phyloP scores from a whole-genome alignment of 2,113 vertebrate species.

The Sylvietta virens region DNA sequence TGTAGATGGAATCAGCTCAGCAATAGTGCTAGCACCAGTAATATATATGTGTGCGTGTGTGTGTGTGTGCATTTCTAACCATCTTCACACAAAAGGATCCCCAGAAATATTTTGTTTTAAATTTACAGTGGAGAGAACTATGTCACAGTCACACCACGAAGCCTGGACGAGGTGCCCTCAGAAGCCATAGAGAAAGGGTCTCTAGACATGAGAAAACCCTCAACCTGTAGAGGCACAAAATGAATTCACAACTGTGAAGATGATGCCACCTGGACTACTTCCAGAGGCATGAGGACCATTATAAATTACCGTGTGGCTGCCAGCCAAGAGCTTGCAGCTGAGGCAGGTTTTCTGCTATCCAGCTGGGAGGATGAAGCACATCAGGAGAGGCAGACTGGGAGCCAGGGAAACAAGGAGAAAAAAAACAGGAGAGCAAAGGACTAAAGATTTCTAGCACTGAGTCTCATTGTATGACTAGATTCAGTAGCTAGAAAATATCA shows the following conservation, averaged over 20 bases:
- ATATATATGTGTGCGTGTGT: too few species aligned
- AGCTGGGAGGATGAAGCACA: conserved; percentile 5
- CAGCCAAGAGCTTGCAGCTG: conserved; percentile 28
- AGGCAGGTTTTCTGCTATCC: conserved; percentile 28
- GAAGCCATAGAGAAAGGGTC: neutral
- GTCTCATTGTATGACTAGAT: neutral
- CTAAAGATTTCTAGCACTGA: neutral
- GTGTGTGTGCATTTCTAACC: neutral
- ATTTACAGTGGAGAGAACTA: neutral
- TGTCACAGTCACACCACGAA: neutral
- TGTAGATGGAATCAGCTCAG: neutral
- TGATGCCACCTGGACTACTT: conserved; percentile 48
- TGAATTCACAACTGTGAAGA: neutral
- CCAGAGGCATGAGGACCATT: neutral
- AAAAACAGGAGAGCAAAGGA: neutral
- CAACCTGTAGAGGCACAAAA: conserved; percentile 6
- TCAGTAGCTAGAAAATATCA: neutral
- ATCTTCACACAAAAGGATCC: neutral
- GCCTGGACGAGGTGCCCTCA: neutral
- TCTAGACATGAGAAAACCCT: neutral
- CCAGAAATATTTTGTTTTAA: neutral
- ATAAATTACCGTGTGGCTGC: conserved; percentile 24
- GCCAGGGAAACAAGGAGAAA: neutral
- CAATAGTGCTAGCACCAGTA: neutral
- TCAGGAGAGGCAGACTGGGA: neutral